Conservation (phyloP, 2,113 vertebrate species). For the Anarrhichthys ocellatus region DNA sequence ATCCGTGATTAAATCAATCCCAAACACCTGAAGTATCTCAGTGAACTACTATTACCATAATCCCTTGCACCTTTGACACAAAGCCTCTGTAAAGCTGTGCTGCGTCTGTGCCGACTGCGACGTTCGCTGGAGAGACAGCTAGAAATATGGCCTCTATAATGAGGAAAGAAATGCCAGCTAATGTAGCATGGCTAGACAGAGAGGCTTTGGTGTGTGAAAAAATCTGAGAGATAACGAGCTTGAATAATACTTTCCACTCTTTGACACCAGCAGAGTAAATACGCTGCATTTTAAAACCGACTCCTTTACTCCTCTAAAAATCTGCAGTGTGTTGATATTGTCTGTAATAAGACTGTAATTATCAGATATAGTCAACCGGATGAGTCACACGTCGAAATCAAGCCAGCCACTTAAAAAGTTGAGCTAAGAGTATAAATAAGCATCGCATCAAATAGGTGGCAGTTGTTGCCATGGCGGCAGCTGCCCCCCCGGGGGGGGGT, state of each 20-base stretch:
- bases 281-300: slow-evolving; percentile 1
- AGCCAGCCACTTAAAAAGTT: slow-evolving; percentile 60
- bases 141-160: slow-evolving; percentile 40
- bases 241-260: slow-evolving; percentile 14
- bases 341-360: slow-evolving; percentile 24
- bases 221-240: slow-evolving; percentile 25
- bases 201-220: not conserved
- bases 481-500: slow-evolving; percentile 58
- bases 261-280: slow-evolving; percentile 42
- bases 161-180: slow-evolving; percentile 33
- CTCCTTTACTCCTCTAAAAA: not conserved
- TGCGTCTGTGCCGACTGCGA: not conserved
- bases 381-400: slow-evolving; percentile 56
- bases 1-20: slow-evolving; percentile 23
- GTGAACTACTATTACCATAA: slow-evolving; percentile 24
- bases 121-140: not conserved
- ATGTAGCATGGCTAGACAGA: slow-evolving; percentile 27
- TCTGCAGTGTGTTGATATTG: not conserved
- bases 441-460: slow-evolving; percentile 51
- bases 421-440: slow-evolving; percentile 72
- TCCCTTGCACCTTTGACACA: slow-evolving; percentile 23
- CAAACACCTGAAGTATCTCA: not conserved
- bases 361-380: slow-evolving; percentile 17
- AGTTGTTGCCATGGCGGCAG: slow-evolving; percentile 66
- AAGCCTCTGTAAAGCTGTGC: slow-evolving; percentile 4